A percentile compares a stretch with the other conserved stretches of the same genome.
Evolutionary conservation across 2,888 invertebrate species (phyloP).

Genomic region (Cryptocephalus moraei): DNA sequence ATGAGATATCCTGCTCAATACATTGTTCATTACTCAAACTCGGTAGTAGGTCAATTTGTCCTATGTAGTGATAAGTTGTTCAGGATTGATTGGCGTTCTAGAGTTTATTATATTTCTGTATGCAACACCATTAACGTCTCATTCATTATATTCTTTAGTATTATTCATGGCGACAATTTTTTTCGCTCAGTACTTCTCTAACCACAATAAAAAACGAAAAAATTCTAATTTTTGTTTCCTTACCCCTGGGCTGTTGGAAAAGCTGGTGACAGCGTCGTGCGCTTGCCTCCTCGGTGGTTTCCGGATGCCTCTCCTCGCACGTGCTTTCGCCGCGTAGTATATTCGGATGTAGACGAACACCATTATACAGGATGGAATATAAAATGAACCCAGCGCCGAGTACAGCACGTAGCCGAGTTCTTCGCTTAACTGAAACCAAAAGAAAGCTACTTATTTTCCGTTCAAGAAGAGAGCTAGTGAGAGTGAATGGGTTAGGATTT

Average conservation of each 20-base stretch:
- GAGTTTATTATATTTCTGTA: too few species aligned
- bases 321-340: slow-evolving; percentile 89
- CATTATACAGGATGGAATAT: slow-evolving; percentile 98
- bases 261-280: slow-evolving; percentile 38
- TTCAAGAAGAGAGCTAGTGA: too few species aligned
- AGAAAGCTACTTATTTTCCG: neutral
- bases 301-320: slow-evolving; percentile 79
- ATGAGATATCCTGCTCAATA: too few species aligned
- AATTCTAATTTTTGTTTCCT: slow-evolving; percentile 1
- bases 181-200: neutral
- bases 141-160: too few species aligned
- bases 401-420: slow-evolving; percentile 97
- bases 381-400: slow-evolving; percentile 97
- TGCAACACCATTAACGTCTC: too few species aligned
- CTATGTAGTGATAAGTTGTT: too few species aligned
- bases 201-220: neutral
- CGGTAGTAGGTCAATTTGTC: too few species aligned
- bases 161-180: neutral
- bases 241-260: slow-evolving; percentile 29
- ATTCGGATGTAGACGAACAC: slow-evolving; percentile 99
- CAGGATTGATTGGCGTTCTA: too few species aligned
- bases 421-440: slow-evolving; percentile 72
- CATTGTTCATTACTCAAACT: too few species aligned
- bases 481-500: too few species aligned
- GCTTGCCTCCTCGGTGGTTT: slow-evolving; percentile 61